Evolutionary conservation across 2,113 vertebrate species (phyloP).

Genomic region (Lanius ludovicianus): DNA sequence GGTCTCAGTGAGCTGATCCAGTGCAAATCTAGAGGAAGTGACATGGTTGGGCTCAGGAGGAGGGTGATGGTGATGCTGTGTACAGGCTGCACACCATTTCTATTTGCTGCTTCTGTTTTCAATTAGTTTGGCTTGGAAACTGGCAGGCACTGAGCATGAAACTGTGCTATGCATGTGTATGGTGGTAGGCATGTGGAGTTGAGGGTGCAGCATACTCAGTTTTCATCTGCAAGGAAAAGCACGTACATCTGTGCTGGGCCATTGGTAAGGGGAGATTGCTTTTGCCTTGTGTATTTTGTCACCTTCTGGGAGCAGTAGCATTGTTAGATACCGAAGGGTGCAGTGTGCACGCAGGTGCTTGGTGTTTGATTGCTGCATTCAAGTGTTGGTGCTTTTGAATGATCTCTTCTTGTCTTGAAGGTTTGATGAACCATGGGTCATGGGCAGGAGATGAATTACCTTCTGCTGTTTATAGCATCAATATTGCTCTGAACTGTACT

Average conservation of each 20-base stretch:
- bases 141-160: not conserved
- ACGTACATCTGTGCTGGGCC: rapidly evolving
- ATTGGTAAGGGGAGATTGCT: not conserved
- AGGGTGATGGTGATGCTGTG: not conserved
- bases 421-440: not conserved
- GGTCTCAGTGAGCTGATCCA: not conserved
- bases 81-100: not conserved
- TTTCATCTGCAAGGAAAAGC: not conserved
- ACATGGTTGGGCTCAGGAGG: not conserved
- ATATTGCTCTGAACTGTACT: not conserved
- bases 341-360: not conserved
- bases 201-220: rapidly evolving
- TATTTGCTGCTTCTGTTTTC: not conserved
- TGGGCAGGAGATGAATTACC: not conserved
- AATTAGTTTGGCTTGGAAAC: not conserved
- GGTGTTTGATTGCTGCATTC: not conserved
- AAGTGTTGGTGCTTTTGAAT: not conserved
- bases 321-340: rapidly evolving
- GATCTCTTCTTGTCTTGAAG: not conserved
- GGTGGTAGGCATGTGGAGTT: not conserved
- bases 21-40: not conserved
- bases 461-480: not conserved
- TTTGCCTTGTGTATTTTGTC: not conserved
- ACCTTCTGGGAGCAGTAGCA: not conserved
- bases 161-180: not conserved